Percentiles rank a stretch among this genome's conserved stretches.
phyloP scores from a whole-genome alignment of 2,797 vertebrate species.

The Nannoperca obscura region DNA sequence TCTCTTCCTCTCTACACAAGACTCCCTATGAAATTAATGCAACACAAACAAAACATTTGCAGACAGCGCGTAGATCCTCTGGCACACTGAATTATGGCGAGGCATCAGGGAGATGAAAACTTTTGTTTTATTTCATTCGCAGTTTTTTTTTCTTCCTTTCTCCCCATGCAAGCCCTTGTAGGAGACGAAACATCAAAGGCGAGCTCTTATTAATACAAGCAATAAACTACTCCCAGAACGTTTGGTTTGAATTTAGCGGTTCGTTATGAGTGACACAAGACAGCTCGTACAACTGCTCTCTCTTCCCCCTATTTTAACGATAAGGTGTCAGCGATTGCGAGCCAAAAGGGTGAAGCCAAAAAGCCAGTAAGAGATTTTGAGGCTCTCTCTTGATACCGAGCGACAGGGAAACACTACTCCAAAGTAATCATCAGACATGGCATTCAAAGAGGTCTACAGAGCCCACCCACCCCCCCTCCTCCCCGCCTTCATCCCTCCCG shows the following conservation, averaged over 20 bases:
- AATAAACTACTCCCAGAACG: slow-evolving; percentile 72
- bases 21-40: slow-evolving; percentile 69
- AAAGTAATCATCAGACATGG: slow-evolving; percentile 63
- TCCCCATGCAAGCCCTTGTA: slow-evolving; percentile 55
- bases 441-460: slow-evolving; percentile 47
- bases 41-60: slow-evolving; percentile 75
- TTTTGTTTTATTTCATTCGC: slow-evolving; percentile 70
- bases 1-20: slow-evolving; percentile 31
- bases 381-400: slow-evolving; percentile 33
- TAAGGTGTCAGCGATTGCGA: slow-evolving; percentile 42
- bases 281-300: slow-evolving; percentile 43
- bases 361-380: slow-evolving; percentile 24
- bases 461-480: not conserved
- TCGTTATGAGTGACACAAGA: slow-evolving; percentile 65
- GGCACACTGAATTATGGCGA: slow-evolving; percentile 66
- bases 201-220: slow-evolving; percentile 75
- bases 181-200: slow-evolving; percentile 76
- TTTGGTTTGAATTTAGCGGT: slow-evolving; percentile 53
- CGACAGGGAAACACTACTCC: slow-evolving; percentile 44
- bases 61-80: slow-evolving; percentile 52
- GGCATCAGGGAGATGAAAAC: slow-evolving; percentile 72
- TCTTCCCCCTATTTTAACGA: slow-evolving; percentile 38
- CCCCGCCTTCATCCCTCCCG: not conserved
- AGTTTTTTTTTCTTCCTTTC: slow-evolving; percentile 27
- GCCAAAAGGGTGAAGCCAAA: slow-evolving; percentile 18